These are phyloP conservation scores for Bubo blakistoni DNA, from an alignment of 2,113 vertebrate species.

Conservation along the genomic window DNA sequence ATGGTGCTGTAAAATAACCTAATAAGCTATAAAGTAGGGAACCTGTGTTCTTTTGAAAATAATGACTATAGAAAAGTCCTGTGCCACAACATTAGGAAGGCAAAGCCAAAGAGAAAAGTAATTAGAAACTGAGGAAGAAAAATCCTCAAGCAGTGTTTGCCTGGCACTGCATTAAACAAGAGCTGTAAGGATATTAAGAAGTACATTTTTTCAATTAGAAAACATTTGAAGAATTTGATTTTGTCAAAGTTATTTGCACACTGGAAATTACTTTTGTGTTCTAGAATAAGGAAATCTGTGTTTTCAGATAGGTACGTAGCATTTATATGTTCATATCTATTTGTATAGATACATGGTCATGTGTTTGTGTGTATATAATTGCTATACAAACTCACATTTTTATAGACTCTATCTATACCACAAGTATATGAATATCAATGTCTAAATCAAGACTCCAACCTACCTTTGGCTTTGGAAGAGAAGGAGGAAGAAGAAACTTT, in stretches of 20 bases:
- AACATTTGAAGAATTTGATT: background rate
- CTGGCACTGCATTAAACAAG: background rate
- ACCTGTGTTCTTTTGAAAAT: background rate
- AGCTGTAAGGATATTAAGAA: background rate
- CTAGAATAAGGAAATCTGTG: background rate
- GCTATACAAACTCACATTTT: background rate
- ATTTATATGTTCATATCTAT: background rate
- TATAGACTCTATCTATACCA: background rate
- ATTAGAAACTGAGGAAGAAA: background rate
- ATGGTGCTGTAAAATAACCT: conserved; percentile 33
- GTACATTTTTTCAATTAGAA: background rate
- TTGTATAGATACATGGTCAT: background rate
- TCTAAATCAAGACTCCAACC: background rate
- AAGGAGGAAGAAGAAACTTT: background rate
- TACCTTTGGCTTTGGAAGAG: background rate
- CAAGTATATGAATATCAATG: background rate
- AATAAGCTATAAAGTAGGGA: background rate
- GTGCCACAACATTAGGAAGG: background rate
- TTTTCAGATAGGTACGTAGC: background rate
- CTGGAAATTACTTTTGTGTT: background rate
- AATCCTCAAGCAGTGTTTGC: background rate
- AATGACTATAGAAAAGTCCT: background rate
- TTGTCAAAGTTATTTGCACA: background rate
- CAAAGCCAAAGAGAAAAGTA: background rate
- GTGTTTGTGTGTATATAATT: background rate